A percentile compares a stretch with the other conserved stretches of the same genome.
Conservation (phyloP, 2,113 vertebrate genomes). For the Litocranius walleri region DNA sequence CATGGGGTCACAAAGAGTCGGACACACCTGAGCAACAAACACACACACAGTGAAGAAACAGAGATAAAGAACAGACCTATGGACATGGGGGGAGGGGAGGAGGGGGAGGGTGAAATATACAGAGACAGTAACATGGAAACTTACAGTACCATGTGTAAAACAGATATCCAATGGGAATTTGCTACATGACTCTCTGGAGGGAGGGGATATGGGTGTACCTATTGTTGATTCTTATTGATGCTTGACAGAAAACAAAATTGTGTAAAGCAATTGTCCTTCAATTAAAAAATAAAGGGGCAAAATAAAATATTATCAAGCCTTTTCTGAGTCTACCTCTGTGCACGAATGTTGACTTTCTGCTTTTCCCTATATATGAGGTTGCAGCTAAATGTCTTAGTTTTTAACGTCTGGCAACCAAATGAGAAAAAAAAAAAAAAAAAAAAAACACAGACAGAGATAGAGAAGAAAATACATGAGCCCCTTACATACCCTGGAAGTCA, state of each 20-base stretch:
- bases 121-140: neutral
- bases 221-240: neutral
- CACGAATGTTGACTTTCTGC: neutral
- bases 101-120: neutral
- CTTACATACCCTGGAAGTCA: neutral
- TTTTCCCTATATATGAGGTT: neutral
- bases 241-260: neutral
- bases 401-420: neutral
- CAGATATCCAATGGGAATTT: neutral
- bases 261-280: neutral
- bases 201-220: neutral
- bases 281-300: neutral
- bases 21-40: neutral
- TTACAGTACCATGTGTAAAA: neutral
- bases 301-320: neutral
- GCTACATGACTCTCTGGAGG: neutral
- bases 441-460: neutral
- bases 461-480: neutral
- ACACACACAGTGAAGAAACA: neutral
- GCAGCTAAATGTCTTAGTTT: neutral
- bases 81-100: neutral
- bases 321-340: neutral
- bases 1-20: accelerated
- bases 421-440: neutral
- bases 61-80: neutral